Percentiles rank a stretch among this genome's conserved stretches.
These are phyloP conservation scores for Halisarca cf. caerulea DNA, from an alignment of 37 sponge, comb jelly and placozoan genomes.

Conservation along the genomic window DNA sequence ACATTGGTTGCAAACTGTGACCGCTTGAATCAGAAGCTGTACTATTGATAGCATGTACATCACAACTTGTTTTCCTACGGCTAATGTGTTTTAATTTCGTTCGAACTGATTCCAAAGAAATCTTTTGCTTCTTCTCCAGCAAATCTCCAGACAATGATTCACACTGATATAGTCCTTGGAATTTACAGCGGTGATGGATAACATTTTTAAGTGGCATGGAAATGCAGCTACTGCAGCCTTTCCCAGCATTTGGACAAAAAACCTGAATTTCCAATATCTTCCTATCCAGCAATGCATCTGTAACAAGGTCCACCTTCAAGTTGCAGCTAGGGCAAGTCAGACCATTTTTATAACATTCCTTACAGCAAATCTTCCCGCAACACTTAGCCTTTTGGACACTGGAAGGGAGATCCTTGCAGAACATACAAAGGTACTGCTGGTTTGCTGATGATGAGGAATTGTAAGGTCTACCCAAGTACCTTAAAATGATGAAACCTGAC, in stretches of 20 bases:
- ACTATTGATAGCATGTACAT: background rate
- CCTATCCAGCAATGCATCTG: background rate
- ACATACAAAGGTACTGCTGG: background rate
- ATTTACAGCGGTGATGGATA: conserved; percentile 6
- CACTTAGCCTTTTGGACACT: background rate
- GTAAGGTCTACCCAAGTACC: conserved; percentile 20
- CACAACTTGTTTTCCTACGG: background rate
- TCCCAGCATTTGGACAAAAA: conserved; percentile 18
- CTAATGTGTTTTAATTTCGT: background rate
- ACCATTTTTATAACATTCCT: background rate
- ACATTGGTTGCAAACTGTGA: background rate
- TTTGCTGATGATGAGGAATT: background rate
- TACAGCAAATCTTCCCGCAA: background rate
- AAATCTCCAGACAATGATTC: background rate
- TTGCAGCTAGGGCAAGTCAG: background rate
- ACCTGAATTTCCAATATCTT: background rate
- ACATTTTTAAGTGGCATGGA: conserved; percentile 9
- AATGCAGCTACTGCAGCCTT: background rate
- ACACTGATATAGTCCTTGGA: background rate
- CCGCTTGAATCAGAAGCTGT: background rate
- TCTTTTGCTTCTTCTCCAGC: background rate
- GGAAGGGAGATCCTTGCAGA: conserved; percentile 11
- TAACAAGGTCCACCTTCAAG: background rate
- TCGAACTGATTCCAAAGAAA: background rate
- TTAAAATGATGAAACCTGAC: background rate